Evolutionary conservation across 2,113 vertebrate genomes (phyloP), one percentile per base, ranked within the genome.

Genomic region (Alligator mississippiensis): DNA sequence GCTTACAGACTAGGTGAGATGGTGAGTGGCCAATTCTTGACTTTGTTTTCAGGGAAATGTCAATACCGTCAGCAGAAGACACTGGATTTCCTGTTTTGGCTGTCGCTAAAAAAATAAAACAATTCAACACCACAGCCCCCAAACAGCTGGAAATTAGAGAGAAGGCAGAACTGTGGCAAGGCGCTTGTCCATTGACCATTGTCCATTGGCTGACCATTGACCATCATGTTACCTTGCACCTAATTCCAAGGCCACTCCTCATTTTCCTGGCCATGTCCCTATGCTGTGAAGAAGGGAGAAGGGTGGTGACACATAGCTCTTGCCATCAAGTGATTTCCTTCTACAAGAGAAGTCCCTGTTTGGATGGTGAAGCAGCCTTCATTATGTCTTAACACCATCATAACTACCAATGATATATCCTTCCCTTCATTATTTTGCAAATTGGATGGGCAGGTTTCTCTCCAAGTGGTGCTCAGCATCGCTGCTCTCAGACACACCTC

Each of bases 1-100:
- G 78, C 90, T 86, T 47, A 0, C 85, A 77, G 34, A 84, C 54
- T 82, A 92, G 78, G 90, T 94, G 90, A 86, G 89, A 59, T 38
- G 77, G 1, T 57, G 61, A 63, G 12, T 5, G n/a, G n/a, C 6
- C 92, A 92, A 38, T 85, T 79, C 66, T 24, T 62, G 25, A 15
- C 28, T 4, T 93, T 72, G 72, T 90, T 88, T 63, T 60, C 77
- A 79, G 77, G 77, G 82, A 77, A 72, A 6, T 1, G 18, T 58
- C 60, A 60, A 92, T 1, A 9, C 17, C 58, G 80, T 8, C 22
- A 38, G 80, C 28, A 76, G 14, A 84, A 60, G 54, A 47, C 22
- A 62, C 2, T 63, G 75, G 30, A 21, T 1, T 2, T 28, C 47
- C 57, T 64, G 75, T 62, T 24, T 34, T 72, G 76, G 5, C 47